A percentile compares a stretch with the other conserved stretches of the same genome.
phyloP scores from a whole-genome alignment of 2,888 invertebrate species.

The Melanostoma scalare region DNA sequence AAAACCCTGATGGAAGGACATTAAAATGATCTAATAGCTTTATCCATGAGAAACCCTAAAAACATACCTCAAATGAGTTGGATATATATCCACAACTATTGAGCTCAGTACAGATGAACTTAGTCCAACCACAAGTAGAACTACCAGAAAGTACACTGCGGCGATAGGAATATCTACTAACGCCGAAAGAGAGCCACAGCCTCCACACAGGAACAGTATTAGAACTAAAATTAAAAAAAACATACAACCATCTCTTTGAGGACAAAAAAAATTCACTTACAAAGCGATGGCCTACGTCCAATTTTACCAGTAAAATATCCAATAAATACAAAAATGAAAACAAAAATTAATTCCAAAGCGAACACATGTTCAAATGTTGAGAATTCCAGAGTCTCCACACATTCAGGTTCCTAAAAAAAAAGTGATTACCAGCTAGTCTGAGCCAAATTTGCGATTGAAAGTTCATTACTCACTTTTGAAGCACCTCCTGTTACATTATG shows the following conservation, averaged over 20 bases:
- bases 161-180: conserved; percentile 51
- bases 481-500: no score
- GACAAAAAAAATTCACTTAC: conserved; percentile 54
- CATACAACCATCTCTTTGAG: neutral
- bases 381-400: conserved; percentile 75
- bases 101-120: conserved; percentile 54
- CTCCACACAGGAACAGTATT: conserved; percentile 50
- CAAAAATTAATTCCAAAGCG: conserved; percentile 76
- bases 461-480: neutral
- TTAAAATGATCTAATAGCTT: no score
- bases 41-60: no score
- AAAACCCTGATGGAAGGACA: no score
- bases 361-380: conserved; percentile 77
- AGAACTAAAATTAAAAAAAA: conserved; percentile 36
- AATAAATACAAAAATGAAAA: conserved; percentile 73
- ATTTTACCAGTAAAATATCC: conserved; percentile 74
- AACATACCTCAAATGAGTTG: conserved; percentile 60
- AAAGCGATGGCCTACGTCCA: conserved; percentile 74
- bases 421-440: neutral
- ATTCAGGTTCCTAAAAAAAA: conserved; percentile 8
- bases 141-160: conserved; percentile 46
- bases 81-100: conserved; percentile 56
- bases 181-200: conserved; percentile 38
- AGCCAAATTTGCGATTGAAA: neutral
- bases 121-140: conserved; percentile 46